Percentiles rank a stretch among this genome's conserved stretches.
Evolutionary conservation across 1,140 invertebrate species (phyloP).

Genomic region (Palaemon carinicauda): DNA sequence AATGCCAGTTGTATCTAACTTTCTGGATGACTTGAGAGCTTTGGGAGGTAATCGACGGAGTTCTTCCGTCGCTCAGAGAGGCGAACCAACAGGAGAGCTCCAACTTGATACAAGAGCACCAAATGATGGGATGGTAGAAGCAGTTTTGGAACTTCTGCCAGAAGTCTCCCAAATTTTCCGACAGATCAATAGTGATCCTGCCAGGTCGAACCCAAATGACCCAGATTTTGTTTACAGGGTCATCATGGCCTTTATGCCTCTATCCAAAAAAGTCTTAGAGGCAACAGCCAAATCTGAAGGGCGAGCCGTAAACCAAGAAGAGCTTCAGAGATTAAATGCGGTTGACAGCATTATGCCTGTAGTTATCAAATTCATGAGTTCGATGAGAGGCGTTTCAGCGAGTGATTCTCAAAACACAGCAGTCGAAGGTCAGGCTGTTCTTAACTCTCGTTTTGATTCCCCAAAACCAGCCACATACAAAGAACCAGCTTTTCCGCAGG

Average conservation of each 20-base stretch:
- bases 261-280: not conserved
- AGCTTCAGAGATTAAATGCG: not conserved
- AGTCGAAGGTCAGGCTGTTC: too few species aligned
- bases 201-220: not conserved
- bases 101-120: not conserved
- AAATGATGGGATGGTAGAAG: not conserved
- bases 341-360: not conserved
- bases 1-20: too few species aligned
- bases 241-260: not conserved
- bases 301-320: not conserved
- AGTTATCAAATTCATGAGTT: not conserved
- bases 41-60: too few species aligned
- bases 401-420: too few species aligned
- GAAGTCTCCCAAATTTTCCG: not conserved
- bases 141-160: not conserved
- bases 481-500: too few species aligned
- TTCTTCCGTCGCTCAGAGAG: not conserved
- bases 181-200: not conserved
- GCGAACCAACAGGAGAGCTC: not conserved
- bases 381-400: too few species aligned
- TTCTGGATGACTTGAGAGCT: too few species aligned
- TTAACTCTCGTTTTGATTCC: too few species aligned
- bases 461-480: too few species aligned
- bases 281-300: not conserved
- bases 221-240: not conserved